A percentile compares a stretch with the other conserved stretches of the same genome.
phyloP scores from a whole-genome alignment of 2,797 vertebrate species.

The Mormyrops boulengeri region DNA sequence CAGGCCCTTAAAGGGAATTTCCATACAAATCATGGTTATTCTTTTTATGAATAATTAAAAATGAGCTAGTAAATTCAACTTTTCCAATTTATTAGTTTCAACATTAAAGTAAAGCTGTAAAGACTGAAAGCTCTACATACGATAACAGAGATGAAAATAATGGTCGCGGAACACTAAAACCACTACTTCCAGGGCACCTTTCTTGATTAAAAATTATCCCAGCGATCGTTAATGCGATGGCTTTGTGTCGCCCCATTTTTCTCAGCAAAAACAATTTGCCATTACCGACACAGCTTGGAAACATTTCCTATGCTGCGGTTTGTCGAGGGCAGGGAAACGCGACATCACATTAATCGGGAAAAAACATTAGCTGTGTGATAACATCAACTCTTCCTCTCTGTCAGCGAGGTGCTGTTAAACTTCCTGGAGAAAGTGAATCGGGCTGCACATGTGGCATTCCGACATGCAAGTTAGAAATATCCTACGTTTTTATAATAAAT shows the following conservation, averaged over 20 bases:
- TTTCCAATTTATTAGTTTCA: not conserved
- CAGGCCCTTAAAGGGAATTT: conserved; percentile 9
- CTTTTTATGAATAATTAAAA: conserved; percentile 13
- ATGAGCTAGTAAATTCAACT: conserved; percentile 12
- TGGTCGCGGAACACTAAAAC: not conserved
- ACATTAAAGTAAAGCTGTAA: conserved; percentile 10
- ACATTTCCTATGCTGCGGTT: not conserved
- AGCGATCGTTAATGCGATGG: not conserved
- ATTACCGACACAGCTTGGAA: not conserved
- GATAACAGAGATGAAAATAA: not conserved
- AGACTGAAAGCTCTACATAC: not conserved
- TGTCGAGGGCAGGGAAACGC: not conserved
- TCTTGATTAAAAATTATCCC: not conserved
- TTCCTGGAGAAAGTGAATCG: not conserved
- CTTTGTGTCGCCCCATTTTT: not conserved
- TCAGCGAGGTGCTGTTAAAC: not conserved
- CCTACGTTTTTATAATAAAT: not conserved
- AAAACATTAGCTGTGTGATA: not conserved
- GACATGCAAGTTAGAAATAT: not conserved
- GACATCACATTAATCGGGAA: not conserved
- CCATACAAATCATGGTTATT: not conserved
- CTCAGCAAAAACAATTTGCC: not conserved
- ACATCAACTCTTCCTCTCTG: not conserved
- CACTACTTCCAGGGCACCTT: conserved; percentile 5
- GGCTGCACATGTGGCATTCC: not conserved